These are phyloP conservation scores for Leptoteleia sp. DNA, from an alignment of 1,140 invertebrate species.

Conservation along the genomic window DNA sequence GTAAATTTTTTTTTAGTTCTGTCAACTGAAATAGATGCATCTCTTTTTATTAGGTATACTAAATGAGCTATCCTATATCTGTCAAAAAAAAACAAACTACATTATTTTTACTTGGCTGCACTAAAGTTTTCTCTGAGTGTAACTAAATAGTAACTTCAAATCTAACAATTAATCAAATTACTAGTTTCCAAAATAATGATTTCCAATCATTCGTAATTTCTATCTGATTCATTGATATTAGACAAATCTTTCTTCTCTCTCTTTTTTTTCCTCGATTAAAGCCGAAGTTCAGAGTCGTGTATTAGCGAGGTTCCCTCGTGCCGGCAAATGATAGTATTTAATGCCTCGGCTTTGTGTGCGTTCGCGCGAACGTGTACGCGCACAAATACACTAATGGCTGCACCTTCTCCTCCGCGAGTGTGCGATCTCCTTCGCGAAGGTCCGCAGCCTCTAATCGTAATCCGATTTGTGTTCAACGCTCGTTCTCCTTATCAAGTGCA, in stretches of 20 bases:
- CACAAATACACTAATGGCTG: slow-evolving; percentile 33
- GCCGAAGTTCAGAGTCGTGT: neutral
- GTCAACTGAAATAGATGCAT: too few relatives aligned
- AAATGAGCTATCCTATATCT: too few relatives aligned
- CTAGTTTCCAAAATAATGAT: too few relatives aligned
- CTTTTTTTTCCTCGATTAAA: neutral
- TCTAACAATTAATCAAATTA: too few relatives aligned
- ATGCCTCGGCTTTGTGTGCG: slow-evolving; percentile 20
- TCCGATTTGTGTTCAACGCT: slow-evolving; percentile 37
- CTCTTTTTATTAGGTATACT: too few relatives aligned
- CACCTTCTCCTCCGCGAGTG: slow-evolving; percentile 28
- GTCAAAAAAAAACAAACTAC: too few relatives aligned
- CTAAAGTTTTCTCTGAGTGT: too few relatives aligned
- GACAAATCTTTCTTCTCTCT: neutral
- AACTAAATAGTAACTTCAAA: too few relatives aligned
- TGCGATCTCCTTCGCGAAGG: slow-evolving; percentile 50
- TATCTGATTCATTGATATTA: neutral
- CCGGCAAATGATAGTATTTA: slow-evolving; percentile 43
- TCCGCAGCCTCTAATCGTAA: slow-evolving; percentile 52
- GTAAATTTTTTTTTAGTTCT: too few relatives aligned
- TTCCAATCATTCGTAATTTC: too few relatives aligned
- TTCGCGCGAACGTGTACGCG: slow-evolving; percentile 5
- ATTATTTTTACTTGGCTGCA: too few relatives aligned
- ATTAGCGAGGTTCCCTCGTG: slow-evolving; percentile 27
- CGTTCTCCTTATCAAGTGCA: slow-evolving; percentile 51